Conservation (phyloP, 2,113 vertebrate species). For the Colaptes auratus region DNA sequence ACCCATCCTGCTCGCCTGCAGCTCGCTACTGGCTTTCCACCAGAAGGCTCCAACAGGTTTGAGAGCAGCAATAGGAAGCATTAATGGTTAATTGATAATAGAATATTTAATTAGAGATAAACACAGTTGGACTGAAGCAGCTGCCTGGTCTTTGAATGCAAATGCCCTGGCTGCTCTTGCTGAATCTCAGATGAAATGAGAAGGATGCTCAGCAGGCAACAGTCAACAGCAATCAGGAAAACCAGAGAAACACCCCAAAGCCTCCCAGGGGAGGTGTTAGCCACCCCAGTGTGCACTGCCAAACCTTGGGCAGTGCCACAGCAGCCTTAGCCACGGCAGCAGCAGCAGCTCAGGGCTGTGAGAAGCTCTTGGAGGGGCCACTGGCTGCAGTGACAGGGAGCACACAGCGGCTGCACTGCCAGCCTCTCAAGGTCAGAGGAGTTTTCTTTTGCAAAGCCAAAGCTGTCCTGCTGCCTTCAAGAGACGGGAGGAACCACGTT, state of each 20-base stretch:
- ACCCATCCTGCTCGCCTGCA: neutral
- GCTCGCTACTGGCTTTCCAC: neutral
- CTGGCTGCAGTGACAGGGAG: neutral
- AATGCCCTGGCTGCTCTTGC: neutral
- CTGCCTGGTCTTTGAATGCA: neutral
- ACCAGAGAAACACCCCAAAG: neutral
- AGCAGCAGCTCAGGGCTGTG: neutral
- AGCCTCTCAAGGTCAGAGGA: neutral
- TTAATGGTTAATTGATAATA: constrained; percentile 41
- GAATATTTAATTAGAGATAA: constrained; percentile 46
- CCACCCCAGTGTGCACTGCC: neutral
- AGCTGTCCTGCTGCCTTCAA: neutral
- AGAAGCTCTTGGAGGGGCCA: neutral
- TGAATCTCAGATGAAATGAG: neutral
- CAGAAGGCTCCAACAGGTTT: neutral
- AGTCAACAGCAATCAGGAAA: neutral
- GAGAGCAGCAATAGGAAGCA: neutral
- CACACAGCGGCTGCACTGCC: rapidly evolving
- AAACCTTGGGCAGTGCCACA: neutral
- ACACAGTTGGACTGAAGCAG: neutral
- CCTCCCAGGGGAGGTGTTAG: neutral
- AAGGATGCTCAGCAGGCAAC: neutral
- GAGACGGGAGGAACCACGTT: neutral
- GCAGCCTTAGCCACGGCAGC: neutral
- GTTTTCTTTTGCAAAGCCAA: neutral